Percentiles rank a stretch among this genome's conserved stretches.
These are phyloP conservation scores for Dyspetes luteomarginatus DNA, from an alignment of 2,888 invertebrate genomes.

Conservation along the genomic window DNA sequence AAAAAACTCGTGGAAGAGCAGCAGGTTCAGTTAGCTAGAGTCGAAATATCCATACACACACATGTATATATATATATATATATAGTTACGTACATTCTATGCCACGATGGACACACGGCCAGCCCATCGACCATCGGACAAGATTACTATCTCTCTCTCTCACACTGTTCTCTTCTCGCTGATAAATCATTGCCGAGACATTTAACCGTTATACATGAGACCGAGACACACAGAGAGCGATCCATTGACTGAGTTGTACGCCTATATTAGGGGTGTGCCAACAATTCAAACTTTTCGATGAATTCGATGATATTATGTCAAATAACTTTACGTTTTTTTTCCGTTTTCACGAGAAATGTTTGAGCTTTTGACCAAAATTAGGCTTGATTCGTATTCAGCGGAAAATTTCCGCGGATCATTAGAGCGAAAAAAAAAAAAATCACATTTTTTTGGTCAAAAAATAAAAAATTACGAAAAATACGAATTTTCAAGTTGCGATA, in stretches of 20 bases:
- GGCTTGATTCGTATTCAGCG: too few relatives aligned
- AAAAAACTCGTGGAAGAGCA: constrained; percentile 12
- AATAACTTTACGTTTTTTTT: too few relatives aligned
- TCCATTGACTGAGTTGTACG: constrained; percentile 51
- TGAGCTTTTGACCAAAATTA: too few relatives aligned
- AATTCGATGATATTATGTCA: too few relatives aligned
- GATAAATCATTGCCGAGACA: constrained; percentile 81
- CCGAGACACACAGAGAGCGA: constrained; percentile 40
- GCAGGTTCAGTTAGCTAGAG: constrained; percentile 30
- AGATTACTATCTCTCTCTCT: constrained; percentile 73
- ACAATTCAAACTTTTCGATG: too few relatives aligned
- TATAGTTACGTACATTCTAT: constrained; percentile 6
- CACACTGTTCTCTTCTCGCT: constrained; percentile 69
- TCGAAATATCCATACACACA: constrained; percentile 24
- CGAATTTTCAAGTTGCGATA: too few relatives aligned
- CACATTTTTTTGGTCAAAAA: too few relatives aligned
- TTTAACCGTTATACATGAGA: constrained; percentile 74
- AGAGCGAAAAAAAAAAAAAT: too few relatives aligned
- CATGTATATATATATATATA: not conserved
- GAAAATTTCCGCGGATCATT: too few relatives aligned
- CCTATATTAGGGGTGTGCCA: constrained; percentile 49
- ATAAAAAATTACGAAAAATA: too few relatives aligned
- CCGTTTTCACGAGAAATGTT: too few relatives aligned
- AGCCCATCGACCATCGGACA: constrained; percentile 45
- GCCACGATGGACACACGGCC: constrained; percentile 53